Evolutionary conservation across 2,113 vertebrate genomes (phyloP).

Genomic region (Mirza zaza): DNA sequence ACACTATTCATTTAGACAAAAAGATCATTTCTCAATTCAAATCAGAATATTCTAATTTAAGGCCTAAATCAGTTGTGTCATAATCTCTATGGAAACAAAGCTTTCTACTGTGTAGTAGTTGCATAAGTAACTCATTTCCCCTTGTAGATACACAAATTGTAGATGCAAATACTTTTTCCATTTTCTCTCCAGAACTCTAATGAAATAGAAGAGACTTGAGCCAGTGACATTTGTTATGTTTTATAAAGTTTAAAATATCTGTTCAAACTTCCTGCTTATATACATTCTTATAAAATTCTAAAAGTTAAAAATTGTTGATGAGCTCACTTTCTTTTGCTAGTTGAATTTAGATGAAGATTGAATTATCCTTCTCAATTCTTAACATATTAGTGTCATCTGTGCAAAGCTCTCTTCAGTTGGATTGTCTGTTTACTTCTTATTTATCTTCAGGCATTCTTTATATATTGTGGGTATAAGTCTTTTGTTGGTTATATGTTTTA

Average conservation of each 20-base stretch:
- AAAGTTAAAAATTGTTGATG: not conserved
- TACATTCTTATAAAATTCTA: constrained; percentile 15
- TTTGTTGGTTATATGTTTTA: not conserved
- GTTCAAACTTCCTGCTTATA: not conserved
- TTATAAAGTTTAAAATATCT: constrained; percentile 34
- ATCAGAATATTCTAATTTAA: constrained; percentile 88
- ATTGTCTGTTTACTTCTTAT: not conserved
- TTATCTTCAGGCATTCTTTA: not conserved
- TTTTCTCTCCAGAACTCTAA: constrained; percentile 66
- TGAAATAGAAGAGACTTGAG: constrained; percentile 65
- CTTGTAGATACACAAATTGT: constrained; percentile 75
- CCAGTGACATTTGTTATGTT: constrained; percentile 11
- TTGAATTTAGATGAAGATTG: not conserved
- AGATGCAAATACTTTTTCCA: constrained; percentile 69
- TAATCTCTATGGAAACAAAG: constrained; percentile 85
- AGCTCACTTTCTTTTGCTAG: not conserved
- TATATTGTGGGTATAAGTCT: not conserved
- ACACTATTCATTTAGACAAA: constrained; percentile 87
- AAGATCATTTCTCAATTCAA: constrained; percentile 86
- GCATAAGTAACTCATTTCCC: constrained; percentile 79
- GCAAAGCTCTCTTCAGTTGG: not conserved
- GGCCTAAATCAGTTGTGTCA: constrained; percentile 84
- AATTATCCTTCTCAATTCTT: not conserved
- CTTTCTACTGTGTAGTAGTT: constrained; percentile 81
- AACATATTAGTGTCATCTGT: not conserved